Percentiles rank a stretch among this genome's conserved stretches.
phyloP scores from a whole-genome alignment of 2,888 invertebrate genomes.

The Himalopsyche kuldschensis region DNA sequence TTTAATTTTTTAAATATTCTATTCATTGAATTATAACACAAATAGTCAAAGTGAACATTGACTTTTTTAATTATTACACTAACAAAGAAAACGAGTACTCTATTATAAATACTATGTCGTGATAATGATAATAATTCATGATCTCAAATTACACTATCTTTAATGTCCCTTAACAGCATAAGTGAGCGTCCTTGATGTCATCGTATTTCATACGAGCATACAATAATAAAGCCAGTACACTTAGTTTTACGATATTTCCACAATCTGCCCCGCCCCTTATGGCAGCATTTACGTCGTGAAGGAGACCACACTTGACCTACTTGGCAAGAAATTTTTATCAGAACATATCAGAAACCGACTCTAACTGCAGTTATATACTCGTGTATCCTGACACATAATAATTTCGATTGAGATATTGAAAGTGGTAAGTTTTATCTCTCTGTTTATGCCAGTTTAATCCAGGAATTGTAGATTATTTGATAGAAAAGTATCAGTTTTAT shows the following conservation, averaged over 20 bases:
- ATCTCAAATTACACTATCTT: not conserved
- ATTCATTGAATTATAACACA: too few relatives aligned
- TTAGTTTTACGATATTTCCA: not conserved
- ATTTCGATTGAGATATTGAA: too few relatives aligned
- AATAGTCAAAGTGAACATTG: too few relatives aligned
- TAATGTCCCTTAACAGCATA: not conserved
- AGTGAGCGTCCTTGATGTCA: not conserved
- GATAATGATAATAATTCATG: not conserved
- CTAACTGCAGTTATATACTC: not conserved
- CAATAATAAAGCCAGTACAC: not conserved
- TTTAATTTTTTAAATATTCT: too few relatives aligned
- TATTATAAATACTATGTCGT: too few relatives aligned
- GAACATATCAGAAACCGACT: not conserved
- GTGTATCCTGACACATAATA: not conserved
- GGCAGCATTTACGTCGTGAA: not conserved
- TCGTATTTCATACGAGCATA: not conserved
- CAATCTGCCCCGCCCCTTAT: not conserved
- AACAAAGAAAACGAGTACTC: too few relatives aligned
- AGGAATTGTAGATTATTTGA: too few relatives aligned
- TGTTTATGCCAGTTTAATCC: too few relatives aligned
- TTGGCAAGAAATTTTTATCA: not conserved
- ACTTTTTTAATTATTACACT: too few relatives aligned
- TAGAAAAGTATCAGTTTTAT: too few relatives aligned
- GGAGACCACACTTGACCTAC: not conserved
- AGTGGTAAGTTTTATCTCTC: too few relatives aligned